A percentile compares a stretch with the other conserved stretches of the same genome.
These are phyloP conservation scores for Cherax quadricarinatus DNA, from an alignment of 1,140 invertebrate genomes.

Conservation along the genomic window DNA sequence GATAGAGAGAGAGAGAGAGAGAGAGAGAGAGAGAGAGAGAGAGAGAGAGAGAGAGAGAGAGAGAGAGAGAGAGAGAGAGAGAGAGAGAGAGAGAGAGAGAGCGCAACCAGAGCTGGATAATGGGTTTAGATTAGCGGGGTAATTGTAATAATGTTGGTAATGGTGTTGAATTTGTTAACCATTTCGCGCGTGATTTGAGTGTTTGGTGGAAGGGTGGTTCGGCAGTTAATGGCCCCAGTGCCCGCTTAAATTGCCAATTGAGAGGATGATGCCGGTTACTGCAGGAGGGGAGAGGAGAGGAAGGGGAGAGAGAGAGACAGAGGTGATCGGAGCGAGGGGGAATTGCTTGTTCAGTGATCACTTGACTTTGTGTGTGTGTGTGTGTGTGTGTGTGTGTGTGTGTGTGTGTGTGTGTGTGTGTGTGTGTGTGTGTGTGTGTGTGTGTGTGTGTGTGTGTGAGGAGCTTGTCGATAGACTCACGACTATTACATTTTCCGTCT, in stretches of 20 bases:
- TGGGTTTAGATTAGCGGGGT: constrained; percentile 11
- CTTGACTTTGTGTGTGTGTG: too few relatives aligned
- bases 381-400: neutral
- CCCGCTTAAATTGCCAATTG: neutral
- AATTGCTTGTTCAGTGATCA: neutral
- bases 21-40: neutral
- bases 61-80: neutral
- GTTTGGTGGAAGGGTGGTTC: neutral
- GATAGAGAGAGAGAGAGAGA: neutral
- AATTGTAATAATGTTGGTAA: constrained; percentile 1
- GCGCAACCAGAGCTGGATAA: neutral
- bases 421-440: neutral
- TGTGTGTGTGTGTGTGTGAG: neutral
- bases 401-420: neutral
- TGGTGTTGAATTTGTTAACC: constrained; percentile 15
- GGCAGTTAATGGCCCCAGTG: neutral
- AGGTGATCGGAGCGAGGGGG: neutral
- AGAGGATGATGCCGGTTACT: neutral
- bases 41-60: neutral
- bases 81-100: neutral
- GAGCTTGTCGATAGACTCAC: neutral
- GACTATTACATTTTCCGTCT: too few relatives aligned
- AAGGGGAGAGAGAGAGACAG: neutral
- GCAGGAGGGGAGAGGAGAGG: neutral
- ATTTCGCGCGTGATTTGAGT: constrained; percentile 15